A percentile compares a stretch with the other conserved stretches of the same genome.
These are phyloP conservation scores for Cepaea hortensis DNA, from an alignment of 2,888 invertebrate species.

Conservation along the genomic window DNA sequence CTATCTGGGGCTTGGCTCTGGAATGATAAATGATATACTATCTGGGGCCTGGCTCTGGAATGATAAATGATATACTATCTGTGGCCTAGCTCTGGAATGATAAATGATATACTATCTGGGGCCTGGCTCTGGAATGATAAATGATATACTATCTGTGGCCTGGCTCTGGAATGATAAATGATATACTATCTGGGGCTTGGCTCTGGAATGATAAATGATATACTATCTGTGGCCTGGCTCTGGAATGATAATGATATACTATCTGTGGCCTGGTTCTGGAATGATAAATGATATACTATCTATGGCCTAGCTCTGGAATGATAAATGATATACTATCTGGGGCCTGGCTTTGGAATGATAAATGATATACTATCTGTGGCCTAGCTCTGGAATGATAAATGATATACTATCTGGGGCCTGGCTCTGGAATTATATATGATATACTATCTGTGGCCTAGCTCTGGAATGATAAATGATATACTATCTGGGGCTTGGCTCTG, in stretches of 20 bases:
- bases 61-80: no score
- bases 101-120: no score
- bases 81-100: slow-evolving; percentile 27
- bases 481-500: background rate
- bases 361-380: no score
- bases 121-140: slow-evolving; percentile 28
- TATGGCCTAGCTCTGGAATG: slow-evolving; percentile 21
- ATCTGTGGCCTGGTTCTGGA: slow-evolving; percentile 17
- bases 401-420: background rate
- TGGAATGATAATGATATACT: background rate
- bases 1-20: no score
- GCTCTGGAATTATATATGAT: no score
- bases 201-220: slow-evolving; percentile 2
- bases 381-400: slow-evolving; percentile 23
- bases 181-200: no score
- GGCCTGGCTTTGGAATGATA: slow-evolving; percentile 24
- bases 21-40: background rate
- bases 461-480: background rate
- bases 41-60: no score
- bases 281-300: background rate
- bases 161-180: slow-evolving; percentile 31
- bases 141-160: no score
- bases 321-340: background rate
- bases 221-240: background rate
- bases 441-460: background rate